Evolutionary conservation across 2,888 invertebrate species (phyloP).

Genomic region (Dione juno): DNA sequence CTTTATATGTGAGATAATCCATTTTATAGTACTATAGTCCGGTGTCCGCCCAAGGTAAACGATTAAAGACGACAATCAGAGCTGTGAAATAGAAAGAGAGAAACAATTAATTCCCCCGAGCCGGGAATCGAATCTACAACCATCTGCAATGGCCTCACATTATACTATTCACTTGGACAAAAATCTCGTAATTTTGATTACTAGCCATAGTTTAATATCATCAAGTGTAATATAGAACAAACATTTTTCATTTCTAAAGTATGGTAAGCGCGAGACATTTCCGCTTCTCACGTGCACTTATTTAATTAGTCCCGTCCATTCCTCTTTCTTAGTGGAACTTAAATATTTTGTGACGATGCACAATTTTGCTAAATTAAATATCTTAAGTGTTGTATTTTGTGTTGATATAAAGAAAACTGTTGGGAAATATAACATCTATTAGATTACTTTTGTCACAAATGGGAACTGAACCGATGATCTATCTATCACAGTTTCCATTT

Average conservation of each 20-base stretch:
- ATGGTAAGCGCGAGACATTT: conserved; percentile 23
- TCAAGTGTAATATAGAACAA: background rate
- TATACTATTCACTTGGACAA: background rate
- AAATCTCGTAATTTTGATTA: background rate
- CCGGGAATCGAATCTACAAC: too few species aligned
- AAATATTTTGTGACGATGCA: conserved; percentile 18
- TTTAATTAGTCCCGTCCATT: conserved; percentile 22
- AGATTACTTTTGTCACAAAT: too few species aligned
- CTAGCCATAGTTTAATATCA: background rate
- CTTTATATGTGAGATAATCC: too few species aligned
- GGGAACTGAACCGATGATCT: too few species aligned
- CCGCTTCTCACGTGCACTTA: conserved; percentile 28
- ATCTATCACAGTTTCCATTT: too few species aligned
- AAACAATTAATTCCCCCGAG: too few species aligned
- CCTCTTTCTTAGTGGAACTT: conserved; percentile 17
- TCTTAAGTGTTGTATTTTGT: background rate
- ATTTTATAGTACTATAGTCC: too few species aligned
- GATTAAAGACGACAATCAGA: too few species aligned
- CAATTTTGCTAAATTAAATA: conserved; percentile 21
- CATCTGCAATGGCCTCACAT: background rate
- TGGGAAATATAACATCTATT: too few species aligned
- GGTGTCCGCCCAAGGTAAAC: too few species aligned
- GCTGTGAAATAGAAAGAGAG: too few species aligned
- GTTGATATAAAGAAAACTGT: background rate
- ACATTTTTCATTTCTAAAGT: conserved; percentile 18